Evolutionary conservation across 2,888 invertebrate genomes (phyloP).

Genomic region (Drosophila atripex): DNA sequence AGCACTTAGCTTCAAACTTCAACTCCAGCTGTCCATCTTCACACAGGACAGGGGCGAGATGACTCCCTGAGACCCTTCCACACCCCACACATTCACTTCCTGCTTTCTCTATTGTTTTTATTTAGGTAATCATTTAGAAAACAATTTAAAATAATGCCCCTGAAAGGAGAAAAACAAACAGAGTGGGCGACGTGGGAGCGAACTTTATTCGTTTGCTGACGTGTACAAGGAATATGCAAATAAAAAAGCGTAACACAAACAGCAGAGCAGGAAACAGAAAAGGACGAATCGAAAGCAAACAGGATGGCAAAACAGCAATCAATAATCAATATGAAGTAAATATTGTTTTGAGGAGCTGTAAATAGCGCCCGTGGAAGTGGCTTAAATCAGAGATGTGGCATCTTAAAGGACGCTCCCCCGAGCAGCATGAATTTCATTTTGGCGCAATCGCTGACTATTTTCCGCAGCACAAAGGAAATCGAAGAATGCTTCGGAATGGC

Average conservation of each 20-base stretch:
- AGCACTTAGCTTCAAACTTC: not conserved
- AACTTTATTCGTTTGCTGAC: constrained; percentile 25
- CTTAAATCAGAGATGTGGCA: constrained; percentile 52
- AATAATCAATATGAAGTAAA: constrained; percentile 42
- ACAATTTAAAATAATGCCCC: constrained; percentile 59
- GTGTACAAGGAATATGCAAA: constrained; percentile 33
- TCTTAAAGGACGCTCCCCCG: constrained; percentile 17
- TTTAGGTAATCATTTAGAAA: constrained; percentile 58
- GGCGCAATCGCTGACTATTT: constrained; percentile 17
- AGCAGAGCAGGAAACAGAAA: constrained; percentile 4
- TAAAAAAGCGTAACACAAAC: constrained; percentile 32
- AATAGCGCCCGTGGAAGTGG: constrained; percentile 17
- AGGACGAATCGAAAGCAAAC: constrained; percentile 24
- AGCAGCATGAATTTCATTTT: constrained; percentile 32
- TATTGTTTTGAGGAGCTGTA: constrained; percentile 27
- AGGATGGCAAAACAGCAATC: constrained; percentile 32
- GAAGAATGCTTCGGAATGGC: constrained; percentile 2
- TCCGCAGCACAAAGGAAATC: constrained; percentile 6
- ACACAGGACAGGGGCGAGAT: constrained; percentile 4
- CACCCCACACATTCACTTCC: constrained; percentile 14
- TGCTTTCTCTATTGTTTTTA: not conserved
- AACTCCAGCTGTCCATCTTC: constrained; percentile 39
- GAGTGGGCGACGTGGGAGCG: not conserved
- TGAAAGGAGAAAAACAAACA: constrained; percentile 24
- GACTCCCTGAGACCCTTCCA: not conserved